phyloP scores from a whole-genome alignment of 2,888 invertebrate species.

The Lingula anatina region DNA sequence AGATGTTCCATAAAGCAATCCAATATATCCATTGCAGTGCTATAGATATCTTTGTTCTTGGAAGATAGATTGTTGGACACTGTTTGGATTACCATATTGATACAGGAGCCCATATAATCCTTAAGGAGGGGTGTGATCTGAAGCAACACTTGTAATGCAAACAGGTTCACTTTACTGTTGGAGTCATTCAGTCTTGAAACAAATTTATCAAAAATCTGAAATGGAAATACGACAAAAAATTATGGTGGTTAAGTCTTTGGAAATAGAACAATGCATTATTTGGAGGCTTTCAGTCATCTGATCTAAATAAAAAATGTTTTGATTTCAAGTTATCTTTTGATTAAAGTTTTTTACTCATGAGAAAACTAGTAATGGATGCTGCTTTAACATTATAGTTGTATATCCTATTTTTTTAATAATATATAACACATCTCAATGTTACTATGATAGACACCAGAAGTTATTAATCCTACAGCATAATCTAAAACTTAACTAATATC shows the following conservation, averaged over 20 bases:
- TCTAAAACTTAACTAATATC: no score
- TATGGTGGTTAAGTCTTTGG: not conserved
- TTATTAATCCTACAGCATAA: no score
- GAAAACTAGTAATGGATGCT: no score
- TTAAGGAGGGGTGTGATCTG: slow-evolving; percentile 29
- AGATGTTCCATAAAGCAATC: slow-evolving; percentile 37
- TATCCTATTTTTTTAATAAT: no score
- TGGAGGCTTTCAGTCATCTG: no score
- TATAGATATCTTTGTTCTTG: slow-evolving; percentile 46
- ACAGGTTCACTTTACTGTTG: slow-evolving; percentile 51
- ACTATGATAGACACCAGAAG: no score
- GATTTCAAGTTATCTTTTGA: no score
- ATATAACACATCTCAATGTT: no score
- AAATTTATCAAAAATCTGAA: slow-evolving; percentile 51
- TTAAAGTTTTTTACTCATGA: no score
- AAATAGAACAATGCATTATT: no score
- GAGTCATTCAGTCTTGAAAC: slow-evolving; percentile 47
- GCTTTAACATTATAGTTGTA: no score
- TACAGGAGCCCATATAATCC: slow-evolving; percentile 28
- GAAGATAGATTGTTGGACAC: slow-evolving; percentile 48
- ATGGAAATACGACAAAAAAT: slow-evolving; percentile 6
- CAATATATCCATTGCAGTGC: slow-evolving; percentile 35
- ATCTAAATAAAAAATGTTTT: no score
- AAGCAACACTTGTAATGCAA: slow-evolving; percentile 43
- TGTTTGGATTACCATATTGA: slow-evolving; percentile 37